Evolutionary conservation across 1,140 invertebrate species (phyloP).

Genomic region (Drosophila ogumai): DNA sequence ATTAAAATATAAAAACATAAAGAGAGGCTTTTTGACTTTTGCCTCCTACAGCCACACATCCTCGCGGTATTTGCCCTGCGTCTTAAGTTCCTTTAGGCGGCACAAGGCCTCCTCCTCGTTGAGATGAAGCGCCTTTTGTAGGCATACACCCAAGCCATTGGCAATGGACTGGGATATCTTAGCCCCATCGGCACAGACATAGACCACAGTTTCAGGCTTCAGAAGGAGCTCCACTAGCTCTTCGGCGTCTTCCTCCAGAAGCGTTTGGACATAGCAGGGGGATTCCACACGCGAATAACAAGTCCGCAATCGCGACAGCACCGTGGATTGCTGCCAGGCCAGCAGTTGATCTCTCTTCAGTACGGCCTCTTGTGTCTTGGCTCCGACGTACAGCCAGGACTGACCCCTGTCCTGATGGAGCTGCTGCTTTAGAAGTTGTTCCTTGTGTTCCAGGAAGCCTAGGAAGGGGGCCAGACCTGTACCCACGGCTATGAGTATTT

Average conservation of each 20-base stretch:
- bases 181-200: conserved; percentile 91
- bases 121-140: conserved; percentile 85
- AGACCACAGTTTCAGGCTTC: conserved; percentile 87
- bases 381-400: conserved; percentile 91
- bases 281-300: conserved; percentile 87
- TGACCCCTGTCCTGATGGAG: conserved; percentile 77
- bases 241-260: conserved; percentile 86
- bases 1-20: conserved; percentile 1
- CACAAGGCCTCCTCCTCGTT: conserved; percentile 80
- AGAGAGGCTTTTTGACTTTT: not conserved
- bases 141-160: conserved; percentile 86
- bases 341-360: conserved; percentile 54
- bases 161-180: conserved; percentile 90
- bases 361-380: conserved; percentile 88
- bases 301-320: conserved; percentile 87
- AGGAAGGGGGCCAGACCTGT: conserved; percentile 94
- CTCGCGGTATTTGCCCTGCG: conserved; percentile 85
- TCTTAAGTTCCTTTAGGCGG: conserved; percentile 84
- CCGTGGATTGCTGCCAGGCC: conserved; percentile 84
- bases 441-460: conserved; percentile 88
- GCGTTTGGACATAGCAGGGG: conserved; percentile 88
- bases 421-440: conserved; percentile 43
- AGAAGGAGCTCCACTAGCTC: conserved; percentile 87
- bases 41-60: conserved; percentile 86
- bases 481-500: conserved; percentile 93